These are phyloP conservation scores for Pammene fasciana DNA, from an alignment of 2,888 invertebrate species.

Conservation along the genomic window DNA sequence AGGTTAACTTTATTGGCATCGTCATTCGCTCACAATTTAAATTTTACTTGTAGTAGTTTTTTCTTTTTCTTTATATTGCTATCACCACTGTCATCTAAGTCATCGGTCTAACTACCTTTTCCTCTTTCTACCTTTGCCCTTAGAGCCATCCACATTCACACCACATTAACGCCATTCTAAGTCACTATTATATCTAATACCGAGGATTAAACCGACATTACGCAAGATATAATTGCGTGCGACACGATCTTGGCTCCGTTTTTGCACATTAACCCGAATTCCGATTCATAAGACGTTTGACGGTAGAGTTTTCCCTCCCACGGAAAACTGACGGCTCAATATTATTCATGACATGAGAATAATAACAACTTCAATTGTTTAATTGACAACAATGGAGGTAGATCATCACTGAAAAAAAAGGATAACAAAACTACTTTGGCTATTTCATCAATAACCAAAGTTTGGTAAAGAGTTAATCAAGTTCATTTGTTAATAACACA, in stretches of 20 bases:
- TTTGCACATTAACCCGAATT: constrained; percentile 35
- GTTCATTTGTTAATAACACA: too few species aligned
- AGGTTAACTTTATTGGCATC: too few species aligned
- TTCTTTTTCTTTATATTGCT: too few species aligned
- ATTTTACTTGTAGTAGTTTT: too few species aligned
- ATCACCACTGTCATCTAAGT: too few species aligned
- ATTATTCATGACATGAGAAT: constrained; percentile 18
- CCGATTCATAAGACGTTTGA: constrained; percentile 14
- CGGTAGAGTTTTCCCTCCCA: constrained; percentile 34
- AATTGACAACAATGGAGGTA: neutral
- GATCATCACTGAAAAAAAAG: too few species aligned
- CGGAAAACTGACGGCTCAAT: constrained; percentile 19
- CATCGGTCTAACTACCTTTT: too few species aligned
- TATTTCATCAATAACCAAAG: too few species aligned
- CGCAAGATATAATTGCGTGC: constrained; percentile 36
- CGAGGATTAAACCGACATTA: constrained; percentile 26
- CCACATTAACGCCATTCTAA: neutral
- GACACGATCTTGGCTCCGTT: constrained; percentile 38
- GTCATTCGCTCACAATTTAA: too few species aligned
- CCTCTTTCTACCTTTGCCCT: neutral
- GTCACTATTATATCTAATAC: neutral
- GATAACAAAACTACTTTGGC: too few species aligned
- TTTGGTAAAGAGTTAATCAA: too few species aligned
- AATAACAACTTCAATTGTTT: neutral
- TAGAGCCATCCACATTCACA: neutral